phyloP scores from a whole-genome alignment of 2,797 vertebrate genomes.

The Alfaro cultratus region DNA sequence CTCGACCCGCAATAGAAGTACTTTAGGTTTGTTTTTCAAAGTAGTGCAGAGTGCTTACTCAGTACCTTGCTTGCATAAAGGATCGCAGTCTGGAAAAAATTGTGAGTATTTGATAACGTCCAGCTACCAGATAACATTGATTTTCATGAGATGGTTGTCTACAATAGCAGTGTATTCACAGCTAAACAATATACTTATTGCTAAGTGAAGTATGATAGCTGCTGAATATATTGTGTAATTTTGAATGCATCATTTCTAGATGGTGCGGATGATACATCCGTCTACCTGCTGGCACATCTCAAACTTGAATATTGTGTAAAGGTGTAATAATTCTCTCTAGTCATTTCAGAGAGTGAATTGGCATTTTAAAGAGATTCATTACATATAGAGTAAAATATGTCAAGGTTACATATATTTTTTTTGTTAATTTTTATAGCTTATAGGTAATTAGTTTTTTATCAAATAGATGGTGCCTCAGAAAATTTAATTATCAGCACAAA shows the following conservation, averaged over 20 bases:
- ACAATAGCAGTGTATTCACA: not conserved
- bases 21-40: not conserved
- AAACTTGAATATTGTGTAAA: too few species aligned
- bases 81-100: not conserved
- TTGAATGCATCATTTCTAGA: not conserved
- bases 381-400: too few species aligned
- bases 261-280: too few species aligned
- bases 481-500: too few species aligned
- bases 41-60: not conserved
- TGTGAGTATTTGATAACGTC: not conserved
- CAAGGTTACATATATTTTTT: too few species aligned
- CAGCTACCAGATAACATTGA: not conserved
- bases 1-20: not conserved
- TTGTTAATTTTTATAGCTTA: too few species aligned
- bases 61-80: not conserved
- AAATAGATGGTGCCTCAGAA: too few species aligned
- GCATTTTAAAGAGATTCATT: too few species aligned
- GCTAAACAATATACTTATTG: not conserved
- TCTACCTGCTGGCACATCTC: too few species aligned
- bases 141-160: not conserved
- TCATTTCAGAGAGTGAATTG: too few species aligned
- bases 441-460: too few species aligned
- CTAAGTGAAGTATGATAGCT: not conserved
- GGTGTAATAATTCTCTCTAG: too few species aligned
- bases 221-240: not conserved